Conservation (phyloP, 2,797 vertebrate species). For the Mormyrus proboscirostris region DNA sequence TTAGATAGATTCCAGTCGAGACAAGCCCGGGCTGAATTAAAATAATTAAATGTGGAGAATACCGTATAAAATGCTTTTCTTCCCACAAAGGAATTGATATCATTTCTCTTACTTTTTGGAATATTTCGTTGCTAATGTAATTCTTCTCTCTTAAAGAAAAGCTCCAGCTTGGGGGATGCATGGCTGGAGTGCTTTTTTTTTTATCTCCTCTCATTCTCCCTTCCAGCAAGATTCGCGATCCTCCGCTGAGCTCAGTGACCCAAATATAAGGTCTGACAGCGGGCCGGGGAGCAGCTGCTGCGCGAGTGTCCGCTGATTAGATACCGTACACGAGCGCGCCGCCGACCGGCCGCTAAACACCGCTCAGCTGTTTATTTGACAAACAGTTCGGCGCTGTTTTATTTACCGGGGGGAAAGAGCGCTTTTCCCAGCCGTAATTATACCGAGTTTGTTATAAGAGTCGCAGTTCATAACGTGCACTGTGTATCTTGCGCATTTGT, state of each 20-base stretch:
- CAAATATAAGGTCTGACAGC: slow-evolving; percentile 43
- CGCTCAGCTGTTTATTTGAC: slow-evolving; percentile 32
- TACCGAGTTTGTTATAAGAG: background rate
- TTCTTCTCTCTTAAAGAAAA: slow-evolving; percentile 42
- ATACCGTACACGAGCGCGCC: slow-evolving; percentile 10
- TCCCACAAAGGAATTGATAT: background rate
- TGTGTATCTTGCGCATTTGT: slow-evolving; percentile 4
- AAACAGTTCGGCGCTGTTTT: slow-evolving; percentile 30
- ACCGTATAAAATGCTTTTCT: background rate
- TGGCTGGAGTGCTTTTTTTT: slow-evolving; percentile 37
- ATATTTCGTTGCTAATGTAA: background rate
- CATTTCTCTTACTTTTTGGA: background rate
- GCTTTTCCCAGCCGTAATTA: slow-evolving; percentile 4
- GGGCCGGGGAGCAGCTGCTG: slow-evolving; percentile 27
- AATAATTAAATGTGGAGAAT: background rate
- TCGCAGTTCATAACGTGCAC: slow-evolving; percentile 15
- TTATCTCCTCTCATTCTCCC: slow-evolving; percentile 29
- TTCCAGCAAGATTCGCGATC: slow-evolving; percentile 32
- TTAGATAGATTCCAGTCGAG: background rate
- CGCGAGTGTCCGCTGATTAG: slow-evolving; percentile 16
- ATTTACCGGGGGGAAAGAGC: slow-evolving; percentile 20
- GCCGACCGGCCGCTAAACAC: slow-evolving; percentile 24
- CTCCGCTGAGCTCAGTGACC: slow-evolving; percentile 51
- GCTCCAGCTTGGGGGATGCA: slow-evolving; percentile 59
- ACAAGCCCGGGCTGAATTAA: background rate